phyloP scores from a whole-genome alignment of 2,888 invertebrate species.

The Morpho deidamia region DNA sequence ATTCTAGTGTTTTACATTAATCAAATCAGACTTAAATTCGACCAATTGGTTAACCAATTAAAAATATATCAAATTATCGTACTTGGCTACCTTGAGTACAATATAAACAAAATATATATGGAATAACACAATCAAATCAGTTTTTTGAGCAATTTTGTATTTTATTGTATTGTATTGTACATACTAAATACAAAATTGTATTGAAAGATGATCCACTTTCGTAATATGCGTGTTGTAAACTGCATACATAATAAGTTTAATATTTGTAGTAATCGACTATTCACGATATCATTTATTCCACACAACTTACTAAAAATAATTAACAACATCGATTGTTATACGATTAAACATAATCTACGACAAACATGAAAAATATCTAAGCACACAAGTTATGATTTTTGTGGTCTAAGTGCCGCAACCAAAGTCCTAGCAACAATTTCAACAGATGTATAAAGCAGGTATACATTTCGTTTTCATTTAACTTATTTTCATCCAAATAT shows the following conservation, averaged over 20 bases:
- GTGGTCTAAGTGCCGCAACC: constrained; percentile 70
- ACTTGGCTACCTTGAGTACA: too few species aligned
- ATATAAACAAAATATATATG: too few species aligned
- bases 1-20: too few species aligned
- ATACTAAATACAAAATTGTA: background rate
- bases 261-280: too few species aligned
- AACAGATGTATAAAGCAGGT: constrained; percentile 57
- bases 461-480: constrained; percentile 58
- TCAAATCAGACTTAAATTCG: too few species aligned
- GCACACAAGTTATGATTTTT: constrained; percentile 30
- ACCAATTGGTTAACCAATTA: too few species aligned
- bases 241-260: background rate
- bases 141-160: too few species aligned
- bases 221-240: background rate
- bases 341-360: background rate
- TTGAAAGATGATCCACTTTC: background rate
- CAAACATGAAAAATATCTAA: constrained; percentile 1
- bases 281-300: too few species aligned
- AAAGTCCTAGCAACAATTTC: constrained; percentile 65
- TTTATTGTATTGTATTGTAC: background rate
- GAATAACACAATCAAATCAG: too few species aligned
- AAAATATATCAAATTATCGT: too few species aligned
- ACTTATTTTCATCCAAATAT: constrained; percentile 57
- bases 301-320: too few species aligned
- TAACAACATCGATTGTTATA: too few species aligned